phyloP scores from a whole-genome alignment of 2,888 invertebrate genomes.

The Ichneumoninae sp. region DNA sequence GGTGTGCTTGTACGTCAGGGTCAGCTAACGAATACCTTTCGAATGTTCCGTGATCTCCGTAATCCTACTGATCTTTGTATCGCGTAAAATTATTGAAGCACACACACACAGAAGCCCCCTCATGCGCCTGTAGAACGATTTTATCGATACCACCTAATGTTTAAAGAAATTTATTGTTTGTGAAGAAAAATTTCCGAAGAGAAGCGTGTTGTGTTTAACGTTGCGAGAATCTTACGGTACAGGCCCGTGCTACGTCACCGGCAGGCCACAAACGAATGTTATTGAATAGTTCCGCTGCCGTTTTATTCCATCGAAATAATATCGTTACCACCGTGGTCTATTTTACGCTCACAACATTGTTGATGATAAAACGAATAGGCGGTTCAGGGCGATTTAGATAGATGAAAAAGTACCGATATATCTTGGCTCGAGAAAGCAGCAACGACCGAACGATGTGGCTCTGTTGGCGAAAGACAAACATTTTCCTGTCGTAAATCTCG shows the following conservation, averaged over 20 bases:
- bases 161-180: conserved; percentile 8
- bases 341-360: conserved; percentile 63
- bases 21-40: conserved; percentile 72
- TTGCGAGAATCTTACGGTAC: conserved; percentile 51
- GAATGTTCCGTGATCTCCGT: conserved; percentile 76
- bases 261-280: conserved; percentile 51
- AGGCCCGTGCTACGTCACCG: conserved; percentile 53
- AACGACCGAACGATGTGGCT: conserved; percentile 29
- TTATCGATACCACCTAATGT: conserved; percentile 36
- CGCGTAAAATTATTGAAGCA: conserved; percentile 46
- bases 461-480: conserved; percentile 1
- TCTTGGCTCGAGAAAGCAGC: conserved; percentile 28
- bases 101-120: conserved; percentile 24
- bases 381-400: conserved; percentile 56
- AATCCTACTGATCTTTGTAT: conserved; percentile 63
- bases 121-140: conserved; percentile 58
- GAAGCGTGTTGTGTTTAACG: conserved; percentile 47
- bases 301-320: conserved; percentile 64
- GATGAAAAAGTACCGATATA: conserved; percentile 45
- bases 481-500: conserved; percentile 38
- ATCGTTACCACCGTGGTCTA: conserved; percentile 61
- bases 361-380: conserved; percentile 43
- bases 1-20: conserved; percentile 74
- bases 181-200: conserved; percentile 30
- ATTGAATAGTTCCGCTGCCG: conserved; percentile 59